A percentile compares a stretch with the other conserved stretches of the same genome.
Evolutionary conservation across 2,113 vertebrate genomes (phyloP).

Genomic region (Choloepus hoffmanni): DNA sequence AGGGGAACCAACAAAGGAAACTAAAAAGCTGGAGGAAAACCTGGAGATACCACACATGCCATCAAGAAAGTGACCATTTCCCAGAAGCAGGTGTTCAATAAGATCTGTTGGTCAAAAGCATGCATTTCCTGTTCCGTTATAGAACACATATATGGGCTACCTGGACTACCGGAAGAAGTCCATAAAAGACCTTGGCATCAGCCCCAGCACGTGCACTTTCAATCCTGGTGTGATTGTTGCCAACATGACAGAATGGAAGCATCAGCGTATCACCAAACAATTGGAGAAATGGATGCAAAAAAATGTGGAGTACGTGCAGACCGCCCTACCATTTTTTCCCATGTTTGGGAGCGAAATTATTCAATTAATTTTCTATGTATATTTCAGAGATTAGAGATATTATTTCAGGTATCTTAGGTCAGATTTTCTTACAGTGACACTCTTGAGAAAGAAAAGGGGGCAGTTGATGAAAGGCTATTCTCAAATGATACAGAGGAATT

Average conservation of each 20-base stretch:
- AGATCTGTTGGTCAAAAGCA: background rate
- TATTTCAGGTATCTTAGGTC: background rate
- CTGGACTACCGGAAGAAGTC: slow-evolving; percentile 96
- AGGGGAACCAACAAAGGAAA: background rate
- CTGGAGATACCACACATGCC: background rate
- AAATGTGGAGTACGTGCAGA: slow-evolving; percentile 90
- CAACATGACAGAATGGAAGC: slow-evolving; percentile 94
- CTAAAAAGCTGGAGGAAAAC: background rate
- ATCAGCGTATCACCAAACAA: slow-evolving; percentile 95
- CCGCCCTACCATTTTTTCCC: background rate
- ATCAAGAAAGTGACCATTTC: background rate
- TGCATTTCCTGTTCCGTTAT: background rate
- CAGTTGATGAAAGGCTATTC: background rate
- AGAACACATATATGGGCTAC: slow-evolving; percentile 99
- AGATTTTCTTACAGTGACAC: background rate
- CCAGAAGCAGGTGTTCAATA: background rate
- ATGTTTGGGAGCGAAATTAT: background rate
- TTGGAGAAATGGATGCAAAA: slow-evolving; percentile 97
- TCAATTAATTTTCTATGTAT: background rate
- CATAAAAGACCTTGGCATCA: slow-evolving; percentile 94
- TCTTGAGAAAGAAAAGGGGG: background rate
- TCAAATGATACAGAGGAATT: background rate
- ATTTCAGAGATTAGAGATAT: slow-evolving; percentile 5
- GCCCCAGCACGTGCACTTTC: slow-evolving; percentile 96
- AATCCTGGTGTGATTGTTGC: slow-evolving; percentile 98